These are phyloP conservation scores for Brachypodius melanocephalos DNA, from an alignment of 2,113 vertebrate genomes.

Conservation along the genomic window DNA sequence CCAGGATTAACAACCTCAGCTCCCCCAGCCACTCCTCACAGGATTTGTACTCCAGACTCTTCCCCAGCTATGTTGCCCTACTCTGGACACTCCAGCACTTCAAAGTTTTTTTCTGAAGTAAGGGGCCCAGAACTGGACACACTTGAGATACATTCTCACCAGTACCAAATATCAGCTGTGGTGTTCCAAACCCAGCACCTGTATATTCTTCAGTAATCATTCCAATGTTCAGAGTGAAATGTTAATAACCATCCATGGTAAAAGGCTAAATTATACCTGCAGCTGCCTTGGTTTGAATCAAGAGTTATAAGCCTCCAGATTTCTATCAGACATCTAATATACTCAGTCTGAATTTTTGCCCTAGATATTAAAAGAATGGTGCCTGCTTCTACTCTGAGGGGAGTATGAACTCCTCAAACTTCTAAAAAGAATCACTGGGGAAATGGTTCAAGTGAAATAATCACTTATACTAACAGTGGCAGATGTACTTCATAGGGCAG, in stretches of 20 bases:
- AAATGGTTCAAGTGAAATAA: background rate
- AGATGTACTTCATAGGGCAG: background rate
- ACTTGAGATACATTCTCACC: background rate
- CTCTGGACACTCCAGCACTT: background rate
- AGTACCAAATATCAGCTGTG: background rate
- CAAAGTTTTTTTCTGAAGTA: background rate
- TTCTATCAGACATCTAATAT: background rate
- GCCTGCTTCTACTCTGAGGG: background rate
- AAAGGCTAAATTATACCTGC: background rate
- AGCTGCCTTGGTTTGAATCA: background rate
- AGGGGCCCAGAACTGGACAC: background rate
- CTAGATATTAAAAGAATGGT: background rate
- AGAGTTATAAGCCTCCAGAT: background rate
- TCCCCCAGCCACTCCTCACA: background rate
- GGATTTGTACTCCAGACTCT: background rate
- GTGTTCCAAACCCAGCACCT: background rate
- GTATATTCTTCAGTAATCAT: background rate
- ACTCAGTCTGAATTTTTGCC: background rate
- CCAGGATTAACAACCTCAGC: background rate
- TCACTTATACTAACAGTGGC: background rate
- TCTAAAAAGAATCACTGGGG: background rate
- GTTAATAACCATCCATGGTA: background rate
- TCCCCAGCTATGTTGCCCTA: fast-evolving
- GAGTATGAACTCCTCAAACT: background rate
- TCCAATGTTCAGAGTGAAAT: background rate